A percentile compares a stretch with the other conserved stretches of the same genome.
These are phyloP conservation scores for Tragulus kanchil DNA, from an alignment of 2,113 vertebrate genomes.

Conservation along the genomic window DNA sequence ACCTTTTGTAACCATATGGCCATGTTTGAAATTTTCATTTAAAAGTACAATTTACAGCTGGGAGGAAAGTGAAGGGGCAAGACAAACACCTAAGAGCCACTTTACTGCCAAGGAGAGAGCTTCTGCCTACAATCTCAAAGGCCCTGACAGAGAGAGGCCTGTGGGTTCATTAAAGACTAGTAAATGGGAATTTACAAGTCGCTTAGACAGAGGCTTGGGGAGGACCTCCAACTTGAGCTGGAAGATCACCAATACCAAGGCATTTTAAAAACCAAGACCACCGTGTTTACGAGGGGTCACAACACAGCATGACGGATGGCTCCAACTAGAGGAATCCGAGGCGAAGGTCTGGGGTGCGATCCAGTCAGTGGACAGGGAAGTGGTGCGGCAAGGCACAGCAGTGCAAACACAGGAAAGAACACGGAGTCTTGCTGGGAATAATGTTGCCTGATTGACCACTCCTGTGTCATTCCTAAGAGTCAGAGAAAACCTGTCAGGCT, in stretches of 20 bases:
- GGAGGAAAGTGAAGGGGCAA: not conserved
- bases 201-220: not conserved
- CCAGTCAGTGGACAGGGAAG: not conserved
- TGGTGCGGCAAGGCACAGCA: not conserved
- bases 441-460: not conserved
- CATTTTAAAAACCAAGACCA: fast-evolving
- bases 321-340: not conserved
- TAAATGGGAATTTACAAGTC: not conserved
- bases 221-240: fast-evolving
- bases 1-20: not conserved
- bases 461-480: not conserved
- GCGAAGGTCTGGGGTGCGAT: not conserved
- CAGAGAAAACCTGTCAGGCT: not conserved
- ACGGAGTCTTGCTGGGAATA: not conserved
- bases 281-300: fast-evolving
- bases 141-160: not conserved
- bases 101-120: not conserved
- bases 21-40: not conserved
- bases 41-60: not conserved
- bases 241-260: not conserved
- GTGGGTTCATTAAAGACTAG: fast-evolving
- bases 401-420: too few species aligned
- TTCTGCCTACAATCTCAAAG: not conserved
- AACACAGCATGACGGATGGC: too few species aligned
- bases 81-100: not conserved